Percentiles rank a stretch among this genome's conserved stretches.
Evolutionary conservation across 2,888 invertebrate species (phyloP).

Genomic region (Phengaris alcon): DNA sequence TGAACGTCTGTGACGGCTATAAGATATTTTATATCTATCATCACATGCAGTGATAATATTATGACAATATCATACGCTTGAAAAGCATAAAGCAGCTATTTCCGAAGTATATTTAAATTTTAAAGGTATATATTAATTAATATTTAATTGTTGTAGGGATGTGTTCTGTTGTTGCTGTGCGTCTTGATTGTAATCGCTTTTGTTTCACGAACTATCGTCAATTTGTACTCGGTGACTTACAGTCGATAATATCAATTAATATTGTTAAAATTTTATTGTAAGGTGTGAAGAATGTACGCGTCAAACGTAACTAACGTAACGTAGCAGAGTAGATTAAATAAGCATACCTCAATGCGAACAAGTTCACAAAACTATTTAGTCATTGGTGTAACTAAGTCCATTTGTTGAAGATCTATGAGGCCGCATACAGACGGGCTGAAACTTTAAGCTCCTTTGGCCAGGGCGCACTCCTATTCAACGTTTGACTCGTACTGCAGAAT

Average conservation of each 20-base stretch:
- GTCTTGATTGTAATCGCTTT: conserved; percentile 32
- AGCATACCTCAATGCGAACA: neutral
- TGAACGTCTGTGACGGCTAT: neutral
- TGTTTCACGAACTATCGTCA: conserved; percentile 26
- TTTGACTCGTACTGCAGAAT: neutral
- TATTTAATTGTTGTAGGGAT: conserved; percentile 27
- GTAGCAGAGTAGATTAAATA: neutral
- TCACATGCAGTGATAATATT: neutral
- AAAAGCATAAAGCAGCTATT: too few species aligned
- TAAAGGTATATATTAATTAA: neutral
- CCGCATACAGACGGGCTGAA: too few species aligned
- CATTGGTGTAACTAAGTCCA: neutral
- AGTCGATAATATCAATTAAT: conserved; percentile 17
- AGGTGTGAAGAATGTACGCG: neutral
- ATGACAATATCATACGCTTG: neutral
- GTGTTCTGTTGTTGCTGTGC: conserved; percentile 26
- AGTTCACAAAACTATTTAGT: too few species aligned
- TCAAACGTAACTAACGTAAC: conserved; percentile 4
- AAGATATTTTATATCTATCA: neutral
- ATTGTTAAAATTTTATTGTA: neutral
- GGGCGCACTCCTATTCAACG: neutral
- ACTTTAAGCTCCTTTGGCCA: too few species aligned
- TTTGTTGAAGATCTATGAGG: neutral
- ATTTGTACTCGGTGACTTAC: conserved; percentile 16
- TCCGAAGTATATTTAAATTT: conserved; percentile 13